Evolutionary conservation across 2,113 vertebrate genomes (phyloP), one percentile per base, ranked within the genome.

Genomic region (Entomyzon cyanotis): DNA sequence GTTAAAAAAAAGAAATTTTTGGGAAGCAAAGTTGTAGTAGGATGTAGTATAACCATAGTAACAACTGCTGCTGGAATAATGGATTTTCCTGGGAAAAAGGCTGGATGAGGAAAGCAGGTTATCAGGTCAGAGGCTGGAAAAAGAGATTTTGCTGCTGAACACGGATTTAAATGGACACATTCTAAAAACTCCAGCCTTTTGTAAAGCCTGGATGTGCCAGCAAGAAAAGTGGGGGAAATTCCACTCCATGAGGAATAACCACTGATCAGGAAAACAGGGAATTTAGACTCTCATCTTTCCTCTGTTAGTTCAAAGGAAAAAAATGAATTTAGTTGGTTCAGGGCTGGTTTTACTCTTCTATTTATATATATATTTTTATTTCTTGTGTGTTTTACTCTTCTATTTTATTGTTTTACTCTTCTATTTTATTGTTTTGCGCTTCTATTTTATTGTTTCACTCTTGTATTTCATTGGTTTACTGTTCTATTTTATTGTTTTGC

Each of bases 291-390:
- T 60, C 50, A 16, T 44, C 33, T 28, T 41, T 14, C 63, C 46
- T 62, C 84, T 53, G 11, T 9, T 60, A 31, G 60, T 50, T 41
- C 8, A 62, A 65, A 39, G 39, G 11, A 11, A 81, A 53, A 20
- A 15, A 5, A 3, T 2, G 0, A 15, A 22, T 35, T 33, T 28
- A 1, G 25, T 35, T 25, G 27, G 1, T 23, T 80, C 33, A 35
- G 33, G 8, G 17, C n/a, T 80, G n/a, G 1, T 5, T 27, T 62
- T 56, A 46, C 21, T 44, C 19, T 42, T 39, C 16, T 46, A 0
- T 41, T 89, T 37, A 9, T 37, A 37, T 37, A 37, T 37, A 37
- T 37, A 37, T 37, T 37, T 37, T 37, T 37, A 37, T 37, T 37
- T 37, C 37, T 74, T 28, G 20, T 4, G 10, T 19, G 30, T 23